Evolutionary conservation across 2,888 invertebrate genomes (phyloP).

Genomic region (Lissocephala sabroskyi): DNA sequence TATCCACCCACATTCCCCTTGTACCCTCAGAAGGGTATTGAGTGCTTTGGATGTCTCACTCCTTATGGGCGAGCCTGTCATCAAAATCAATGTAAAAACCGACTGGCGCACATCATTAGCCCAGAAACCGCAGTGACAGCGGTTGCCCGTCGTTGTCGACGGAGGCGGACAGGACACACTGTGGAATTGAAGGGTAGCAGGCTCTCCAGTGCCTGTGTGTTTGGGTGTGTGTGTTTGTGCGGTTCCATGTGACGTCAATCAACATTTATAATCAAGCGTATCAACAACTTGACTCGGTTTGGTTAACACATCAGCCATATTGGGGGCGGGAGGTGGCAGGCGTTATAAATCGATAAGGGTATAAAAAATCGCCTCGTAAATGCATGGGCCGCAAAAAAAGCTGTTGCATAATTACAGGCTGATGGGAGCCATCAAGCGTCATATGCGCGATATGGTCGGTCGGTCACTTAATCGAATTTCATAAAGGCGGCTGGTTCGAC

Average conservation of each 20-base stretch:
- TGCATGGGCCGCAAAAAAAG: too few relatives aligned
- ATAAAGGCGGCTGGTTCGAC: too few relatives aligned
- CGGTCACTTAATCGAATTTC: constrained; percentile 39
- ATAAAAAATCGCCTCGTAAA: constrained; percentile 32
- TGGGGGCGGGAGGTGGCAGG: too few relatives aligned
- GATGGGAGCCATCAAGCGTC: neutral
- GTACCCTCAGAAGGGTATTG: too few relatives aligned
- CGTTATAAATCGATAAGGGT: constrained; percentile 65
- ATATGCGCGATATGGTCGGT: neutral
- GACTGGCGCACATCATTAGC: constrained; percentile 51
- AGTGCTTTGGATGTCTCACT: too few relatives aligned
- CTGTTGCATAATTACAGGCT: constrained; percentile 56
- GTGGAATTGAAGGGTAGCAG: too few relatives aligned
- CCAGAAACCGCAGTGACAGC: neutral
- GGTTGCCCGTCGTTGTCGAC: too few relatives aligned
- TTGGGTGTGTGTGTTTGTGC: too few relatives aligned
- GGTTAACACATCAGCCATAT: too few relatives aligned
- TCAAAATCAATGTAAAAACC: constrained; percentile 52
- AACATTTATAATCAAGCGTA: constrained; percentile 30
- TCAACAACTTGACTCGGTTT: constrained; percentile 49
- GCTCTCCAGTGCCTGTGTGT: too few relatives aligned
- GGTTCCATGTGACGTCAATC: constrained; percentile 46
- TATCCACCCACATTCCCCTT: too few relatives aligned
- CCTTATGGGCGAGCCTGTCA: constrained; percentile 40
- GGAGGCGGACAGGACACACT: constrained; percentile 14